These are phyloP conservation scores for Drosophila paranaensis DNA, from an alignment of 2,888 invertebrate genomes.

Conservation along the genomic window DNA sequence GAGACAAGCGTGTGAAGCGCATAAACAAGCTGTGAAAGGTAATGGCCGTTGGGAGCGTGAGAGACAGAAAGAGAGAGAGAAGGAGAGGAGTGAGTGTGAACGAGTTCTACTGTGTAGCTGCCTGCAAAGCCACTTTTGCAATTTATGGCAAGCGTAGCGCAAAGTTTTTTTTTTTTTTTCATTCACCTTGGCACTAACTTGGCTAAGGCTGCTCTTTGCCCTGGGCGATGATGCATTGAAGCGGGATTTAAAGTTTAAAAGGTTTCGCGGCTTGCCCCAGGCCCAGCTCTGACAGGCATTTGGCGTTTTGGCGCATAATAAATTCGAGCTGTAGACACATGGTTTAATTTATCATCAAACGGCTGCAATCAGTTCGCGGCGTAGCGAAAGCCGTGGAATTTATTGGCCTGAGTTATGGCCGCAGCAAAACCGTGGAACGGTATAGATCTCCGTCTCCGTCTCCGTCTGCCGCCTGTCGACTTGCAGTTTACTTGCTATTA, in stretches of 20 bases:
- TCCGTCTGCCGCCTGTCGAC: constrained; percentile 5
- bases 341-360: constrained; percentile 78
- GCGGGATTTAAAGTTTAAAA: constrained; percentile 79
- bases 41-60: constrained; percentile 18
- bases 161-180: constrained; percentile 37
- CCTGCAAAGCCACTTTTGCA: constrained; percentile 68
- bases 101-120: constrained; percentile 51
- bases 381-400: constrained; percentile 65
- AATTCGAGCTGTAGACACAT: constrained; percentile 74
- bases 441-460: constrained; percentile 23
- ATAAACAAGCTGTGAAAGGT: constrained; percentile 67
- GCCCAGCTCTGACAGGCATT: constrained; percentile 69
- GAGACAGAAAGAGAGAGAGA: not conserved
- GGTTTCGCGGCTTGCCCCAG: constrained; percentile 68
- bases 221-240: constrained; percentile 74
- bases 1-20: constrained; percentile 75
- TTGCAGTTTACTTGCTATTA: constrained; percentile 23
- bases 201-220: constrained; percentile 42
- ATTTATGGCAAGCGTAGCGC: constrained; percentile 65
- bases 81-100: constrained; percentile 4
- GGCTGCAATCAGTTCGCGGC: constrained; percentile 63
- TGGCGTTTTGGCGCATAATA: constrained; percentile 80
- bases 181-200: constrained; percentile 56
- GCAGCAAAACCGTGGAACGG: constrained; percentile 2
- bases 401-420: constrained; percentile 69